Percentiles rank a stretch among this genome's conserved stretches.
Conservation (phyloP, 1,140 invertebrate genomes). For the Conus betulinus region DNA sequence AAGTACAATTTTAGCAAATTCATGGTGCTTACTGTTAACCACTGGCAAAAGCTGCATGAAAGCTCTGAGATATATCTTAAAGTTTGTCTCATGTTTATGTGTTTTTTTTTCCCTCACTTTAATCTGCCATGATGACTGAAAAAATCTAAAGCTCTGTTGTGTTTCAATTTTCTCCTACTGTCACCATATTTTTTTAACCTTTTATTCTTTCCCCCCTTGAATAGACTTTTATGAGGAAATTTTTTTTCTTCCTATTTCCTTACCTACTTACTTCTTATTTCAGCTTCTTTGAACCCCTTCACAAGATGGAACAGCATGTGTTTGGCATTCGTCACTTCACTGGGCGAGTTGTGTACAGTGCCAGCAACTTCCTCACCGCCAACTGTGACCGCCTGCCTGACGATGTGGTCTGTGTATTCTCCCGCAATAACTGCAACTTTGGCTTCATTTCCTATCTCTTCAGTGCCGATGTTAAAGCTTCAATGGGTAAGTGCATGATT, state of each 20-base stretch:
- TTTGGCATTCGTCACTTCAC: slow-evolving; percentile 90
- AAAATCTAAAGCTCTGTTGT: no score
- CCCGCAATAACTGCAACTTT: slow-evolving; percentile 94
- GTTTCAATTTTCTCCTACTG: no score
- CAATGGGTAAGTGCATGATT: slow-evolving; percentile 32
- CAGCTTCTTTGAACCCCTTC: slow-evolving; percentile 79
- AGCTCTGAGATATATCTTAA: no score
- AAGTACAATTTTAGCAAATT: no score
- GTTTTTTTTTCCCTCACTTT: no score
- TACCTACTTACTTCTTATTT: slow-evolving; percentile 18
- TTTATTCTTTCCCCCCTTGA: no score
- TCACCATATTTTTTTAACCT: no score
- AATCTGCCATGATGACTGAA: no score
- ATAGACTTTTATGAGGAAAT: no score
- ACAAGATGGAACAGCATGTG: slow-evolving; percentile 45
- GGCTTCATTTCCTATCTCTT: slow-evolving; percentile 96
- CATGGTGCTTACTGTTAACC: no score
- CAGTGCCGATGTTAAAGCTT: slow-evolving; percentile 84
- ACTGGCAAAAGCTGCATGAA: no score
- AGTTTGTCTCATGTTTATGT: no score
- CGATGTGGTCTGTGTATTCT: slow-evolving; percentile 93
- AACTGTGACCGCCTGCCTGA: slow-evolving; percentile 94
- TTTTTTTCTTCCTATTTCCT: neutral
- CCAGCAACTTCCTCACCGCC: slow-evolving; percentile 91
- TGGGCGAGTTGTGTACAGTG: slow-evolving; percentile 91